phyloP scores from a whole-genome alignment of 2,113 vertebrate genomes.

The Xiphophorus couchianus region DNA sequence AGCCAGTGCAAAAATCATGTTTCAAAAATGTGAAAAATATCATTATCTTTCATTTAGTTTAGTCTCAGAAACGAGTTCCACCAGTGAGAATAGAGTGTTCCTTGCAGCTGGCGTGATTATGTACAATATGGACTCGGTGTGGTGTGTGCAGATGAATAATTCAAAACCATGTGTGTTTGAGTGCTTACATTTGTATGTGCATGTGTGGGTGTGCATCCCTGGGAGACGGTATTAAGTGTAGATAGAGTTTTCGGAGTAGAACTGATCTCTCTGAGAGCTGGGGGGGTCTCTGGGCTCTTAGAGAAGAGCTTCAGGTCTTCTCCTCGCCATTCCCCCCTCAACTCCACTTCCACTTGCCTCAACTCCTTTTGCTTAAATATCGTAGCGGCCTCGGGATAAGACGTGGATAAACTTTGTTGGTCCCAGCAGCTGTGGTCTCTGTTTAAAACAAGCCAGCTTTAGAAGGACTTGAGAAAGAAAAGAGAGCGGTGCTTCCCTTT shows the following conservation, averaged over 20 bases:
- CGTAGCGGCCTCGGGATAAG: constrained; percentile 44
- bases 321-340: constrained; percentile 32
- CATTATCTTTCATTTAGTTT: constrained; percentile 57
- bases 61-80: constrained; percentile 30
- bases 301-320: constrained; percentile 50
- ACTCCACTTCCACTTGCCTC: constrained; percentile 49
- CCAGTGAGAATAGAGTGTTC: constrained; percentile 17
- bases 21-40: constrained; percentile 39
- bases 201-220: constrained; percentile 52
- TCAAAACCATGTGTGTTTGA: constrained; percentile 43
- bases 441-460: constrained; percentile 36
- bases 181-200: constrained; percentile 50
- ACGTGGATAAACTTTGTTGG: constrained; percentile 30
- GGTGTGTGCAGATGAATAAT: constrained; percentile 44
- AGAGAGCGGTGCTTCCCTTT: constrained; percentile 22
- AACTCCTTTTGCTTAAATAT: constrained; percentile 43
- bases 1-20: constrained; percentile 39
- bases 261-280: constrained; percentile 63
- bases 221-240: constrained; percentile 65
- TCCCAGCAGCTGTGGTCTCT: constrained; percentile 40
- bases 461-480: constrained; percentile 4
- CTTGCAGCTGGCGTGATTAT: constrained; percentile 40
- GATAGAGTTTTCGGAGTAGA: constrained; percentile 73
- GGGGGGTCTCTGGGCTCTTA: constrained; percentile 62
- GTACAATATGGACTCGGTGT: constrained; percentile 37